A percentile compares a stretch with the other conserved stretches of the same genome.
phyloP scores from a whole-genome alignment of 2,797 vertebrate species.

The Netta rufina region DNA sequence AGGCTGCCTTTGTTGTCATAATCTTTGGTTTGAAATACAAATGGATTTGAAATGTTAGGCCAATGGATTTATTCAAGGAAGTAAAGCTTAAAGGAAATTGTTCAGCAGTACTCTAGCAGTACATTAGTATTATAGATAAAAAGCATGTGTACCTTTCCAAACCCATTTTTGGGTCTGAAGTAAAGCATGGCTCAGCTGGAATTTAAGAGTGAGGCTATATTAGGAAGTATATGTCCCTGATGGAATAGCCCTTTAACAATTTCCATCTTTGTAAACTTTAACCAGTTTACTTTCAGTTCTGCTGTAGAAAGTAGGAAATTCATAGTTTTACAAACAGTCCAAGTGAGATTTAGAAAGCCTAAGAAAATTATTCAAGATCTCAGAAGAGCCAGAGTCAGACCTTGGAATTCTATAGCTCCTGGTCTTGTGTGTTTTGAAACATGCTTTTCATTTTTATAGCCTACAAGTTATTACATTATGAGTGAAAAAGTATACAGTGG shows the following conservation, averaged over 20 bases:
- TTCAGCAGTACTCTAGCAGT: not conserved
- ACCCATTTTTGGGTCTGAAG: not conserved
- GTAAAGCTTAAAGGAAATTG: slow-evolving; percentile 16
- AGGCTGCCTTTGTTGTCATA: slow-evolving; percentile 47
- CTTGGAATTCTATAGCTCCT: not conserved
- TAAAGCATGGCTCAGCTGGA: not conserved
- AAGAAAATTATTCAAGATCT: not conserved
- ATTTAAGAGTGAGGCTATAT: not conserved
- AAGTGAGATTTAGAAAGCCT: not conserved
- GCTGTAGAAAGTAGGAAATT: not conserved
- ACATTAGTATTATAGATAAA: not conserved
- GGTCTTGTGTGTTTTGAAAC: not conserved
- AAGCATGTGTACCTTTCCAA: not conserved
- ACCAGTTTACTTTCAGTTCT: not conserved
- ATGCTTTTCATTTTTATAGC: slow-evolving; percentile 16
- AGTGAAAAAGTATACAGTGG: not conserved
- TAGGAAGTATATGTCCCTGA: not conserved
- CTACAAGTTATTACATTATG: not conserved
- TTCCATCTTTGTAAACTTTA: slow-evolving; percentile 27
- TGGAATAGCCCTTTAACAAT: slow-evolving; percentile 12
- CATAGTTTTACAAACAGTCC: not conserved
- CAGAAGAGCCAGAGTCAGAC: not conserved
- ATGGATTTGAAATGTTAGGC: slow-evolving; percentile 27
- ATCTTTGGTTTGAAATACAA: slow-evolving; percentile 37
- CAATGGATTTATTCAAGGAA: not conserved